phyloP scores from a whole-genome alignment of 2,113 vertebrate genomes.

The Catharus fuscescens region DNA sequence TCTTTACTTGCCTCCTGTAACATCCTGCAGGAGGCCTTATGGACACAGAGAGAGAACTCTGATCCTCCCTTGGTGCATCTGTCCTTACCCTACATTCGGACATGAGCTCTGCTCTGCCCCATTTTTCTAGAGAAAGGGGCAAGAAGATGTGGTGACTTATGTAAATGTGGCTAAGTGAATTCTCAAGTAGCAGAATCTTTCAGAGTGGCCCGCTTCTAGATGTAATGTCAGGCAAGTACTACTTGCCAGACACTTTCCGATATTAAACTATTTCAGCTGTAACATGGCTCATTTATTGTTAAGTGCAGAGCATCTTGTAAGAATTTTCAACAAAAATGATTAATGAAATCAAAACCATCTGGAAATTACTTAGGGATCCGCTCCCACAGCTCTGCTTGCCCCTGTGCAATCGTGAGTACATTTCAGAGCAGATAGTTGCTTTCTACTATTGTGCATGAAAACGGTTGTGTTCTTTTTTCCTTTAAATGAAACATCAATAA shows the following conservation, averaged over 20 bases:
- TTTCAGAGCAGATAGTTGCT: not conserved
- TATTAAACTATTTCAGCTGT: not conserved
- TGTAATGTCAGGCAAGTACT: not conserved
- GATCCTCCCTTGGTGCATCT: fast-evolving
- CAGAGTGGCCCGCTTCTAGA: not conserved
- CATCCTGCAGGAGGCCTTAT: not conserved
- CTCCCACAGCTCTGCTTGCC: not conserved
- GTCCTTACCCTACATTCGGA: not conserved
- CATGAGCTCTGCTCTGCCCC: not conserved
- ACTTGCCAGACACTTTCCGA: not conserved
- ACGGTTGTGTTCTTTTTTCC: not conserved
- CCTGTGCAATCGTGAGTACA: not conserved
- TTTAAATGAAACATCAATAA: not conserved
- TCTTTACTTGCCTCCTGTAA: not conserved
- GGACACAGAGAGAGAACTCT: not conserved
- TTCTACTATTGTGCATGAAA: fast-evolving
- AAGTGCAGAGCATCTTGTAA: fast-evolving
- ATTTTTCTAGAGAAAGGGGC: not conserved
- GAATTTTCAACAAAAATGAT: not conserved
- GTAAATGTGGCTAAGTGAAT: not conserved
- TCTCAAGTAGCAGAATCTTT: not conserved
- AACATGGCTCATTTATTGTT: not conserved
- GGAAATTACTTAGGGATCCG: not conserved
- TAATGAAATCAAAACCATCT: not conserved
- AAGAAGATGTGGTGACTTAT: not conserved